Evolutionary conservation across 2,797 vertebrate species (phyloP), one percentile per base, ranked within the genome.

Genomic region (Helicolenus hilgendorfi): DNA sequence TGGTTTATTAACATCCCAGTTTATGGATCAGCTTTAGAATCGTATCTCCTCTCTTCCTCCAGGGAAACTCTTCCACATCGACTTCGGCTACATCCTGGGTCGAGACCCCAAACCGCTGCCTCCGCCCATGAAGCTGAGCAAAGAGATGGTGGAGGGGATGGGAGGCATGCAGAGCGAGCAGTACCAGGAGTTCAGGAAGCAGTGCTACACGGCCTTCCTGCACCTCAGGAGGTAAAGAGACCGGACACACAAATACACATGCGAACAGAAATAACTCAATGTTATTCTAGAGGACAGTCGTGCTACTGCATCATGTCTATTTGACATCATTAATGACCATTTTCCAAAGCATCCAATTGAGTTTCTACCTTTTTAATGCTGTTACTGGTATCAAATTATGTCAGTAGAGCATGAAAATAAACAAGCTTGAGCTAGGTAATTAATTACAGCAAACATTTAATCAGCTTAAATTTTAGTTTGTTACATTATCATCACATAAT

Each of bases 71-170:
- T 99, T 99, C 96, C 99, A 99, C 95, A 98, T 99, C 20, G 99
- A 99, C 95, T 99, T 99, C 8, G 99, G 99, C 62, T 99, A 99
- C 92, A 99, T 99, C 94, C 91, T 99, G 97, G 99, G 99, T 15
- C 98, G 99, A 11, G 99, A 99, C 91, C 99, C 99, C 2, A 99
- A 99, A 85, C 99, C 99, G 15, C 97, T 99, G 11, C 99, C 99
- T 13, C 99, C 99, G 0, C 99, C 99, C 0, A 99, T 99, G 99
- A 99, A 99, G 95, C 97, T 99, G 94, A 99, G 99, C 89, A 99
- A 99, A 83, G 99, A 99, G 94, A 99, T 99, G 99, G 99, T 99
- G 77, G 99, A 99, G 96, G 99, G 99, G 10, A 99, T 99, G 99
- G 99, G 99, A 0, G 99, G 99, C 76, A 99, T 98, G 0, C 99